Evolutionary conservation across 2,888 invertebrate species (phyloP).

Genomic region (Pachycephus smyrnensis): DNA sequence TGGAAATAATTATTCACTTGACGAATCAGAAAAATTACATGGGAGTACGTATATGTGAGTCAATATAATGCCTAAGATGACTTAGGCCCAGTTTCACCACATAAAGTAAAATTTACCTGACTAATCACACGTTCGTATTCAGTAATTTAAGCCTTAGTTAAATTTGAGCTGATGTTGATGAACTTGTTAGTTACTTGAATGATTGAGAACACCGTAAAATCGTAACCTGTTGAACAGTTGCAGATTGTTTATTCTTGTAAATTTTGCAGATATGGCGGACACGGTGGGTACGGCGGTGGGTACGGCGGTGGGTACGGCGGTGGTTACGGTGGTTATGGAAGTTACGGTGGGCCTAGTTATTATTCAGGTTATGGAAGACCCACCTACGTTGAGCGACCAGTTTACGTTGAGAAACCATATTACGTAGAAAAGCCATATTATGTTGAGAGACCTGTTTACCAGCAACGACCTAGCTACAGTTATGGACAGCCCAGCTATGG

Average conservation of each 20-base stretch:
- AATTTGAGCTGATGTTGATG: background rate
- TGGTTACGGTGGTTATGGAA: constrained; percentile 8
- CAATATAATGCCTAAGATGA: too few relatives aligned
- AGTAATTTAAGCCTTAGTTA: background rate
- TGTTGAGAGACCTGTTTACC: constrained; percentile 19
- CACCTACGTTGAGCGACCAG: constrained; percentile 22
- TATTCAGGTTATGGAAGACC: constrained; percentile 32
- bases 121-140: background rate
- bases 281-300: constrained; percentile 17
- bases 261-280: constrained; percentile 16
- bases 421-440: constrained; percentile 17
- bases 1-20: background rate
- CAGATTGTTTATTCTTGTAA: background rate
- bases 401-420: constrained; percentile 14
- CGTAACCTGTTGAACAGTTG: background rate
- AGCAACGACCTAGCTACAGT: constrained; percentile 13
- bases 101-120: background rate
- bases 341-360: background rate
- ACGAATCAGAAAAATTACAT: background rate
- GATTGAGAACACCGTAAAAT: background rate
- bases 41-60: too few relatives aligned
- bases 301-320: constrained; percentile 14
- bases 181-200: background rate
- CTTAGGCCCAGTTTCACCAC: too few relatives aligned
- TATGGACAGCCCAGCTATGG: constrained; percentile 12